Conservation (phyloP, 1,140 invertebrate genomes). For the Lethrus apterus region DNA sequence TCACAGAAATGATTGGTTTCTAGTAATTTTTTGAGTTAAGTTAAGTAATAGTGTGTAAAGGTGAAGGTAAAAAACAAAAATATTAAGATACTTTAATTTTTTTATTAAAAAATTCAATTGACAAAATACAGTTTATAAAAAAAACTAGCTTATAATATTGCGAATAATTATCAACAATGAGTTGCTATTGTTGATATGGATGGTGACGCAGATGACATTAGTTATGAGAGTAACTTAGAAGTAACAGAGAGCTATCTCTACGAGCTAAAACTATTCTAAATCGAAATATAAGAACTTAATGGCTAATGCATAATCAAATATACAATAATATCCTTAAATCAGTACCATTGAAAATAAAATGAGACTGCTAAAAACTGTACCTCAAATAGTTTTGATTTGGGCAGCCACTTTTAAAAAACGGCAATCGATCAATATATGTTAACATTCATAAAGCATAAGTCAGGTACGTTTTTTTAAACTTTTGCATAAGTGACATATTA, state of each 20-base stretch:
- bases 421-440: conserved; percentile 9
- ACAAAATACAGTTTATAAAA: conserved; percentile 32
- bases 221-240: conserved; percentile 13
- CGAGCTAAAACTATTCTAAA: conserved; percentile 29
- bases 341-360: conserved; percentile 14
- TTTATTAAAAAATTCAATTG: conserved; percentile 13
- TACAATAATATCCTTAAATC: conserved; percentile 15
- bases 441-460: conserved; percentile 22
- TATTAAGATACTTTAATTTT: background rate
- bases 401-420: conserved; percentile 16
- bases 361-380: conserved; percentile 4
- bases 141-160: conserved; percentile 39
- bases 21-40: no score
- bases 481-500: conserved; percentile 12
- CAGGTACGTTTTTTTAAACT: conserved; percentile 24
- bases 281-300: conserved; percentile 28
- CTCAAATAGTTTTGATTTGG: conserved; percentile 10
- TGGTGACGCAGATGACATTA: conserved; percentile 18
- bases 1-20: no score
- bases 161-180: conserved; percentile 34
- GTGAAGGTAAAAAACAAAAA: background rate
- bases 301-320: conserved; percentile 18
- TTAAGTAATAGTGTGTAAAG: no score
- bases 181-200: conserved; percentile 24
- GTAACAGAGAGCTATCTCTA: conserved; percentile 34